Percentiles rank a stretch among this genome's conserved stretches.
These are phyloP conservation scores for Scaptomyza cyrtandrae DNA, from an alignment of 2,888 invertebrate species.

Conservation along the genomic window DNA sequence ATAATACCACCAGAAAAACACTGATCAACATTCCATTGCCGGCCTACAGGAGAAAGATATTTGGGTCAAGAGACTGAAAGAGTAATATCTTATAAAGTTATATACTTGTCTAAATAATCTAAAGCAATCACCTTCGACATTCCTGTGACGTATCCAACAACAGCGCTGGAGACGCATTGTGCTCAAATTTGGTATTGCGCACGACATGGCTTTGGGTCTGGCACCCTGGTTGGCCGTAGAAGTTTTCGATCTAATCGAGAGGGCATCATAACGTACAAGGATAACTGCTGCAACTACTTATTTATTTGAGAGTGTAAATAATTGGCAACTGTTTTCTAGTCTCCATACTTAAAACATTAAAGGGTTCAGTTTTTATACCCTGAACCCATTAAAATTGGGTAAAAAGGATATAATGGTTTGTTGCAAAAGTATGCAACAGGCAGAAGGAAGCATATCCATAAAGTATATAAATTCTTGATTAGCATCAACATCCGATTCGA, in stretches of 20 bases:
- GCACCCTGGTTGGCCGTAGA: constrained; percentile 99
- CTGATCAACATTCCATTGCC: constrained; percentile 96
- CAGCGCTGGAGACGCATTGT: constrained; percentile 98
- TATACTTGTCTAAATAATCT: constrained; percentile 24
- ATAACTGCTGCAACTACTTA: constrained; percentile 65
- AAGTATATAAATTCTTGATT: too few species aligned
- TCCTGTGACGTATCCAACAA: constrained; percentile 98
- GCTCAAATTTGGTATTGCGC: constrained; percentile 98
- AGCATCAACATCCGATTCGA: too few species aligned
- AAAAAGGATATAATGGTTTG: too few species aligned
- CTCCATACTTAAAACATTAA: constrained; percentile 7
- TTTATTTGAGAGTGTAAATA: constrained; percentile 15
- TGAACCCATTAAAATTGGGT: too few species aligned
- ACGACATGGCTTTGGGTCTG: constrained; percentile 98
- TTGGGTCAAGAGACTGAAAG: constrained; percentile 97
- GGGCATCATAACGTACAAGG: constrained; percentile 86
- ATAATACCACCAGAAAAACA: constrained; percentile 95
- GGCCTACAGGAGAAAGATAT: constrained; percentile 97
- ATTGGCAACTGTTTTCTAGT: constrained; percentile 4
- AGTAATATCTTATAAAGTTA: constrained; percentile 98
- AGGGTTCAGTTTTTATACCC: neutral
- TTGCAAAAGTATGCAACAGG: too few species aligned
- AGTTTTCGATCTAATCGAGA: constrained; percentile 97
- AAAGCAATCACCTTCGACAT: constrained; percentile 91
- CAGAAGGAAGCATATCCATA: too few species aligned